These are phyloP conservation scores for Schizothorax lantsangensis DNA, from an alignment of 2,797 vertebrate genomes.

Conservation along the genomic window DNA sequence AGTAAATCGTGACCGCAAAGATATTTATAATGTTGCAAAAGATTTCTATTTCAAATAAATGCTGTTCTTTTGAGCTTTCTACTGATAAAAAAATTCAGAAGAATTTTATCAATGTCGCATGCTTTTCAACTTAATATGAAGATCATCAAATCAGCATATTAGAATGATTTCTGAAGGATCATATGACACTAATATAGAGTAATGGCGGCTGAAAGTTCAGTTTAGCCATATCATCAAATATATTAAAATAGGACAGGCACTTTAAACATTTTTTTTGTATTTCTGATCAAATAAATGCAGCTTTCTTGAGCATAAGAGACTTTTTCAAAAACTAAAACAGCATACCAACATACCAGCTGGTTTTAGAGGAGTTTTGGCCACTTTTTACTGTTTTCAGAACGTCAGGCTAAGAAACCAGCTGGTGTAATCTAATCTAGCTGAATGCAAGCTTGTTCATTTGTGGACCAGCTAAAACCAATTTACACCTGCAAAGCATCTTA, in stretches of 20 bases:
- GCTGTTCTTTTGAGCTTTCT: not conserved
- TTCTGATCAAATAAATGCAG: not conserved
- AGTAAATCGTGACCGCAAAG: not conserved
- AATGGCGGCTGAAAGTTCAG: not conserved
- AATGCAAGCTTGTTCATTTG: not conserved
- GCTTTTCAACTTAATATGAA: not conserved
- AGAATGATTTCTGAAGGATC: not conserved
- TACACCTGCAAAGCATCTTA: too few relatives aligned
- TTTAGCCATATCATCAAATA: not conserved
- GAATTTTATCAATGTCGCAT: not conserved
- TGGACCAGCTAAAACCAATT: not conserved
- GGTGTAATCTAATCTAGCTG: not conserved
- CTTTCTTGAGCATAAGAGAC: not conserved
- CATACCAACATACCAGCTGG: not conserved
- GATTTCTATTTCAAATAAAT: not conserved
- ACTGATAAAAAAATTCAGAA: not conserved
- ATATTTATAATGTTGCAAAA: not conserved
- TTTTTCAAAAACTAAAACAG: not conserved
- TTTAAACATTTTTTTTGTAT: not conserved
- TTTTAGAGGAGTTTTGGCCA: not conserved
- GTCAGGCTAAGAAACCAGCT: not conserved
- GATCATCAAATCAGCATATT: not conserved
- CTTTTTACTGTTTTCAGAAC: not conserved
- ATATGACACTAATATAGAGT: not conserved
- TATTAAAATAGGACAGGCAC: not conserved